These are phyloP conservation scores for Vesta saturnalis DNA, from an alignment of 2,888 invertebrate species.

Conservation along the genomic window DNA sequence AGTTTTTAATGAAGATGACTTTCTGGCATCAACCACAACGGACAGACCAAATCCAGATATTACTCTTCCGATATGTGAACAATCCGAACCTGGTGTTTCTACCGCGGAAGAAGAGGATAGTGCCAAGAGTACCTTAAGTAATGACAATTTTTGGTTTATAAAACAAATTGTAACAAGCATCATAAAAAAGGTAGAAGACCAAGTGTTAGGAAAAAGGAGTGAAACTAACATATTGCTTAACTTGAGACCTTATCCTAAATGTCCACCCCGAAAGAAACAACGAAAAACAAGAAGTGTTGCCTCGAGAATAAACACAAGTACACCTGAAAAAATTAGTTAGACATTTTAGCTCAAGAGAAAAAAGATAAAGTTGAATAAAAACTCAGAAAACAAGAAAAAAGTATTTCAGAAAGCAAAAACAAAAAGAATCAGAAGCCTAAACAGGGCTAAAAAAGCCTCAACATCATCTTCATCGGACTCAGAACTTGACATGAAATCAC, in stretches of 20 bases:
- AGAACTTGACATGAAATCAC: too few species aligned
- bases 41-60: too few species aligned
- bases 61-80: slow-evolving; percentile 10
- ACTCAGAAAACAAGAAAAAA: neutral
- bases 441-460: too few species aligned
- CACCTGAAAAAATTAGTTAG: neutral
- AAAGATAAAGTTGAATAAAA: neutral
- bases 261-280: too few species aligned
- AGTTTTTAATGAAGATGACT: too few species aligned
- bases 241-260: too few species aligned
- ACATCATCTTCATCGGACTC: too few species aligned
- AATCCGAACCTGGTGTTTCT: slow-evolving; percentile 11
- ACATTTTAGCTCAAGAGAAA: neutral
- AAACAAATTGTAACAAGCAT: too few species aligned
- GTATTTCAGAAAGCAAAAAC: neutral
- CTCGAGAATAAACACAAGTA: neutral
- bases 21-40: too few species aligned
- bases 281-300: neutral
- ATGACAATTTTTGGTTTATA: neutral
- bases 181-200: too few species aligned
- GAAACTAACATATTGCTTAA: too few species aligned
- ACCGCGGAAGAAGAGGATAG: slow-evolving; percentile 13
- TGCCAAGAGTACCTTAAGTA: slow-evolving; percentile 10
- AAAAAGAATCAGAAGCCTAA: too few species aligned
- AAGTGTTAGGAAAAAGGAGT: neutral